Percentiles rank a stretch among this genome's conserved stretches.
Conservation (phyloP, 2,113 vertebrate species). For the Apteryx mantelli region DNA sequence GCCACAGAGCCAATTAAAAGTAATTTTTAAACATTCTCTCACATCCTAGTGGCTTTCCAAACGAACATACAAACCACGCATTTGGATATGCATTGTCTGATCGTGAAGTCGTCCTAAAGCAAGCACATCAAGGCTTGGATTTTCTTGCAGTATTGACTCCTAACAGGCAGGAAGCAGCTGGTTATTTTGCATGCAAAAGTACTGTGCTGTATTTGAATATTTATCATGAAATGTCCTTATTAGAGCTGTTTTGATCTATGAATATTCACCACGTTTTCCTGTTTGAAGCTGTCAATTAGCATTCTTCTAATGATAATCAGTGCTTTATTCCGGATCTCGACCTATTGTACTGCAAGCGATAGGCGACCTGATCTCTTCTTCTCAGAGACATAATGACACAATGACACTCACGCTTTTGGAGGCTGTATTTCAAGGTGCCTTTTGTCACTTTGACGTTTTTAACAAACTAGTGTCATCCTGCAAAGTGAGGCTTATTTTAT, state of each 20-base stretch:
- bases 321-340: background rate
- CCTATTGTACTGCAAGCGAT: background rate
- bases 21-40: background rate
- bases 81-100: background rate
- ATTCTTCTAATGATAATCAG: slow-evolving; percentile 17
- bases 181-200: background rate
- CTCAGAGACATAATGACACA: background rate
- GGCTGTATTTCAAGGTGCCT: background rate
- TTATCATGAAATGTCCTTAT: background rate
- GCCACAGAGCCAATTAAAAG: background rate
- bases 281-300: slow-evolving; percentile 23
- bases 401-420: background rate
- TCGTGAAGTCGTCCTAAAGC: background rate
- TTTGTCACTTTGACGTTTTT: background rate
- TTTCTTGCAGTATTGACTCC: background rate
- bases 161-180: slow-evolving; percentile 20
- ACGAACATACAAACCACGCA: background rate
- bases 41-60: background rate
- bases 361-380: background rate
- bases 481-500: background rate
- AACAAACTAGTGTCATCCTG: background rate
- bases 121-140: background rate
- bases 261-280: slow-evolving; percentile 9
- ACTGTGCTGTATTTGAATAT: slow-evolving; percentile 7
- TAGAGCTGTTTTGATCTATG: background rate